Evolutionary conservation across 2,888 invertebrate genomes (phyloP).

Genomic region (Mythimna vitellina): DNA sequence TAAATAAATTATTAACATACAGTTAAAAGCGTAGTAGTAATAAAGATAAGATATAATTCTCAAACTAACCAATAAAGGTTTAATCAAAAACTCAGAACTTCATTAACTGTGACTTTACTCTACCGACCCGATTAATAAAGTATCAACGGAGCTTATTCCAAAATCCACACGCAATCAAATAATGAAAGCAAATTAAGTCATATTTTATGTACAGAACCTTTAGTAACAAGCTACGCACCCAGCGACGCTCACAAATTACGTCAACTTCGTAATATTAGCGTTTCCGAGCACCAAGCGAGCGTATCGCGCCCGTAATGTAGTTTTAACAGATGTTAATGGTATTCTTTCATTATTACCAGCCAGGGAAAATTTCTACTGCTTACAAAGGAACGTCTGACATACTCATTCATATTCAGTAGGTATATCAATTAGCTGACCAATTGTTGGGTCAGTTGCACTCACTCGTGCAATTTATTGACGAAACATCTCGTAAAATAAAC

Average conservation of each 20-base stretch:
- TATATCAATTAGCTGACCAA: constrained; percentile 48
- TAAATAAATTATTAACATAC: not conserved
- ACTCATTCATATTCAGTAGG: constrained; percentile 46
- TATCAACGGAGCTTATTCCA: constrained; percentile 2
- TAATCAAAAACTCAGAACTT: constrained; percentile 3
- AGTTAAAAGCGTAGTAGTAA: not conserved
- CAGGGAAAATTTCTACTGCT: constrained; percentile 64
- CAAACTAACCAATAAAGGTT: not conserved
- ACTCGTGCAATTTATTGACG: constrained; percentile 46
- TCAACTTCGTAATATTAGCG: constrained; percentile 81
- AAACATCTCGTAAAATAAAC: constrained; percentile 52
- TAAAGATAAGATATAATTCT: not conserved
- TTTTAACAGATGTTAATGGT: constrained; percentile 89
- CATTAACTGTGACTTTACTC: constrained; percentile 16
- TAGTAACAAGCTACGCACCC: constrained; percentile 39
- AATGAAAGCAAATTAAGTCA: constrained; percentile 40
- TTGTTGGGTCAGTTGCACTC: constrained; percentile 39
- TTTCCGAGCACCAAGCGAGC: constrained; percentile 77
- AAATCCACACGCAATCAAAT: constrained; percentile 49
- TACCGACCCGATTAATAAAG: constrained; percentile 1
- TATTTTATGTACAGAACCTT: constrained; percentile 63
- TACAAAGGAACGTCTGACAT: constrained; percentile 44
- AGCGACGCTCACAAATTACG: constrained; percentile 72
- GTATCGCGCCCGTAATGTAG: constrained; percentile 82
- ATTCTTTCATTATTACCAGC: constrained; percentile 71